Percentiles rank a stretch among this genome's conserved stretches.
phyloP scores from a whole-genome alignment of 2,113 vertebrate species.

The Poeciliopsis retropinna region DNA sequence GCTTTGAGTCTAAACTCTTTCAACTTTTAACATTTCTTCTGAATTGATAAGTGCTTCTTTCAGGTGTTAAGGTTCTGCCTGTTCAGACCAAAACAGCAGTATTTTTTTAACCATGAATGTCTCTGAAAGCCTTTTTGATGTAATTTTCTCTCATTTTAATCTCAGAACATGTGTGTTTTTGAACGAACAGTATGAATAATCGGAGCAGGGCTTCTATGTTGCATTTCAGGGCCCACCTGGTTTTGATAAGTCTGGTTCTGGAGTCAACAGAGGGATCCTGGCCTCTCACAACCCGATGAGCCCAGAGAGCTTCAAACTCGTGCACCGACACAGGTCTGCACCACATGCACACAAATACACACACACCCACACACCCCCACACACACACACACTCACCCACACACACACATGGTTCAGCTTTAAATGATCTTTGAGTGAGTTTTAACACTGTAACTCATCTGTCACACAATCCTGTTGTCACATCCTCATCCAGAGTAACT shows the following conservation, averaged over 20 bases:
- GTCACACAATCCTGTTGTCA: not conserved
- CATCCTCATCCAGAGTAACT: not conserved
- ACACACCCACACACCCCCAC: not conserved
- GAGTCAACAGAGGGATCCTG: conserved; percentile 84
- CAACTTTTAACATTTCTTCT: conserved; percentile 17
- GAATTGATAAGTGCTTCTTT: not conserved
- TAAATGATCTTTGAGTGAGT: not conserved
- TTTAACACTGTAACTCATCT: not conserved
- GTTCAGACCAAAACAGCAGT: not conserved
- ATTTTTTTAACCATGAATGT: not conserved
- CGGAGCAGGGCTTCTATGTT: conserved; percentile 72
- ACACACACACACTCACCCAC: too few relatives aligned
- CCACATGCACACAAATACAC: not conserved
- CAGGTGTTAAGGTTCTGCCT: not conserved
- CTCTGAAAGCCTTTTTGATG: not conserved
- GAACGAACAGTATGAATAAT: conserved; percentile 46
- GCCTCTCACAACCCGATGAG: conserved; percentile 90
- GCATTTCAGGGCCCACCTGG: conserved; percentile 89
- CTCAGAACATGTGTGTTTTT: not conserved
- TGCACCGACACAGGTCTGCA: conserved; percentile 91
- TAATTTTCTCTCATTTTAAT: not conserved
- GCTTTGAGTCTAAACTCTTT: not conserved
- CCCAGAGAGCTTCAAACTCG: conserved; percentile 90
- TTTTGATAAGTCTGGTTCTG: conserved; percentile 87
- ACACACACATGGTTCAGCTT: not conserved